phyloP scores from a whole-genome alignment of 2,797 vertebrate species.

The Echiichthys vipera region DNA sequence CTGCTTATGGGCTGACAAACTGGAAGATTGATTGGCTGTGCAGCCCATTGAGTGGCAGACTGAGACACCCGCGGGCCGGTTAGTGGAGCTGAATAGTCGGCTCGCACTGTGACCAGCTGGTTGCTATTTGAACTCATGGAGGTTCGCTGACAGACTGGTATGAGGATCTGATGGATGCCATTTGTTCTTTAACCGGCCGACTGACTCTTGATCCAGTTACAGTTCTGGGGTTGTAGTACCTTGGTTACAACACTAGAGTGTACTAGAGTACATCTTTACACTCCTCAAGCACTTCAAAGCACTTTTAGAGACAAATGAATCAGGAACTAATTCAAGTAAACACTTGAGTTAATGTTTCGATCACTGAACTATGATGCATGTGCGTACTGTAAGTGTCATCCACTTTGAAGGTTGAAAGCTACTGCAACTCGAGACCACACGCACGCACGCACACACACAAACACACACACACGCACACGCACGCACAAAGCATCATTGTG shows the following conservation, averaged over 20 bases:
- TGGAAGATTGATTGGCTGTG: constrained; percentile 35
- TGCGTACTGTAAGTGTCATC: neutral
- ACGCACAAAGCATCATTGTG: constrained; percentile 61
- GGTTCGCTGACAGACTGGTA: constrained; percentile 14
- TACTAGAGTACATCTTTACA: constrained; percentile 5
- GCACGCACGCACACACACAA: neutral
- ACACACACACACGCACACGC: constrained; percentile 1
- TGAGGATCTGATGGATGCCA: constrained; percentile 37
- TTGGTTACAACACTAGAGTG: constrained; percentile 40
- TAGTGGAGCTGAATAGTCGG: constrained; percentile 1
- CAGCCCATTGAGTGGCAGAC: constrained; percentile 12
- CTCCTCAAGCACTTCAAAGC: neutral
- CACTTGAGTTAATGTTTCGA: neutral
- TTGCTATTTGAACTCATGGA: constrained; percentile 6
- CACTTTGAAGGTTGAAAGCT: constrained; percentile 25
- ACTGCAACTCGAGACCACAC: constrained; percentile 23
- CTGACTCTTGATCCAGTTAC: neutral
- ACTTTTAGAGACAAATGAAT: neutral
- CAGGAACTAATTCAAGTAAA: neutral
- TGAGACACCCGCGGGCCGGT: neutral
- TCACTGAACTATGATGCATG: neutral
- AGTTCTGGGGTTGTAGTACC: constrained; percentile 7
- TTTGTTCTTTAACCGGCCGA: neutral
- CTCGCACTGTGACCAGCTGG: neutral
- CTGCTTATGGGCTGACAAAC: constrained; percentile 31